These are phyloP conservation scores for Tanypteryx hageni DNA, from an alignment of 2,888 invertebrate genomes.

Conservation along the genomic window DNA sequence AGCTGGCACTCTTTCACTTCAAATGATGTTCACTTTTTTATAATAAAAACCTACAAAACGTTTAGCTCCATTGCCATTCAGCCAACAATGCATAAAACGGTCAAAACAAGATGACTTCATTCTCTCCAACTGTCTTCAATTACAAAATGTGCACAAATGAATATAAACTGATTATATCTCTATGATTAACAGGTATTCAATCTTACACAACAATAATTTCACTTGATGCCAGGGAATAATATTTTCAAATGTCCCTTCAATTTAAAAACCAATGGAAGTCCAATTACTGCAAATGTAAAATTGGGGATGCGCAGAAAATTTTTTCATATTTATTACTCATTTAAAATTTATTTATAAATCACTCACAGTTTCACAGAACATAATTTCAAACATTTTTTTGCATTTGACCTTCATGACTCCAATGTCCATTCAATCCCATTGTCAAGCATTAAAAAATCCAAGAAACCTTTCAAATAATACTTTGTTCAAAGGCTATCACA, in stretches of 20 bases:
- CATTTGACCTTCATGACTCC: not conserved
- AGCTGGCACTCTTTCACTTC: conserved; percentile 53
- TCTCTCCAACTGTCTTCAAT: conserved; percentile 11
- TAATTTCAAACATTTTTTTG: conserved; percentile 22
- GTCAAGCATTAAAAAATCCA: not conserved
- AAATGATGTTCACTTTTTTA: conserved; percentile 36
- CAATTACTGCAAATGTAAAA: conserved; percentile 43
- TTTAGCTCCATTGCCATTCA: conserved; percentile 49
- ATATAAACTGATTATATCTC: conserved; percentile 41
- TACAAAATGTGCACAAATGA: conserved; percentile 54
- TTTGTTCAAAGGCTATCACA: conserved; percentile 55
- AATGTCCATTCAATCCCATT: conserved; percentile 22
- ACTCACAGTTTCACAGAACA: conserved; percentile 22
- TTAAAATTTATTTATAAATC: conserved; percentile 42
- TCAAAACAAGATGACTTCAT: conserved; percentile 37
- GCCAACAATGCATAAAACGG: conserved; percentile 52
- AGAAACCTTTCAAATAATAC: conserved; percentile 46
- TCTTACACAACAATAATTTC: conserved; percentile 51
- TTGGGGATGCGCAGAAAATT: conserved; percentile 44
- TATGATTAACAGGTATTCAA: conserved; percentile 46
- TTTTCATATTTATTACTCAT: conserved; percentile 25
- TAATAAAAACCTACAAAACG: conserved; percentile 55
- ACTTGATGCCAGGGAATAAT: conserved; percentile 56
- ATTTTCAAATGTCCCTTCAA: conserved; percentile 46
- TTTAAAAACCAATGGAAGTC: conserved; percentile 53